Evolutionary conservation across 30 jellyfish, hydroid and myxozoan genomes (phyloP).

Genomic region (Aurelia aurita complex sp. Pacific): DNA sequence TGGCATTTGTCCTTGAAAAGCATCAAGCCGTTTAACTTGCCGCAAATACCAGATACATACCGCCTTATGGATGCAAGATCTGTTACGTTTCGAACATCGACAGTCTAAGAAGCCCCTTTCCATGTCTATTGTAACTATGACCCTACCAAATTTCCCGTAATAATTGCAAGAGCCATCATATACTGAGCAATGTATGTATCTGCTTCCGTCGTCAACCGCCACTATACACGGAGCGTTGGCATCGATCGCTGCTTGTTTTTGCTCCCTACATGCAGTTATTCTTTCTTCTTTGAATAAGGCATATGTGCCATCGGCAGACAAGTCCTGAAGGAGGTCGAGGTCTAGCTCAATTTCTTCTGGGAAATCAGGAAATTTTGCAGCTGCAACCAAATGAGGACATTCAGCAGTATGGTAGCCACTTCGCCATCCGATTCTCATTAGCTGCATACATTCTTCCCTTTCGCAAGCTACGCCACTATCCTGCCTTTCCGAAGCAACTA

Average conservation of each 20-base stretch:
- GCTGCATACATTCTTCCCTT: not conserved
- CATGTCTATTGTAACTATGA: slow-evolving; percentile 8
- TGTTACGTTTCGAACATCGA: slow-evolving; percentile 10
- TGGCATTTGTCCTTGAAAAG: too few species aligned
- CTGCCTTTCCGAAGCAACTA: too few species aligned
- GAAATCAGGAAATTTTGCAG: not conserved
- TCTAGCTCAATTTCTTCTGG: slow-evolving; percentile 8
- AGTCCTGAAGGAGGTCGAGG: too few species aligned
- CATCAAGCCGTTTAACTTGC: not conserved
- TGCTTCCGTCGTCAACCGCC: too few species aligned
- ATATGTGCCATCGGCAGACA: too few species aligned
- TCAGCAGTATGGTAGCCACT: not conserved
- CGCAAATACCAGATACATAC: slow-evolving; percentile 18
- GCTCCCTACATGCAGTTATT: too few species aligned
- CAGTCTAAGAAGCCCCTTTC: slow-evolving; percentile 17
- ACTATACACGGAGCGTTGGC: too few species aligned
- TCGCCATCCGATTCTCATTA: slow-evolving; percentile 6
- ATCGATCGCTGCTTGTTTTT: too few species aligned
- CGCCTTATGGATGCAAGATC: slow-evolving; percentile 34
- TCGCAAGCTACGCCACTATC: not conserved
- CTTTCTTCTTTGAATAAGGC: too few species aligned
- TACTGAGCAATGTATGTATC: too few species aligned
- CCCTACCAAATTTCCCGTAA: slow-evolving; percentile 1
- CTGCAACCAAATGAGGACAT: slow-evolving; percentile 19
- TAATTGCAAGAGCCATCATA: too few species aligned